Evolutionary conservation across 2,888 invertebrate species (phyloP), one percentile per base, ranked within the genome.

Genomic region (Troglohyphantes excavatus): DNA sequence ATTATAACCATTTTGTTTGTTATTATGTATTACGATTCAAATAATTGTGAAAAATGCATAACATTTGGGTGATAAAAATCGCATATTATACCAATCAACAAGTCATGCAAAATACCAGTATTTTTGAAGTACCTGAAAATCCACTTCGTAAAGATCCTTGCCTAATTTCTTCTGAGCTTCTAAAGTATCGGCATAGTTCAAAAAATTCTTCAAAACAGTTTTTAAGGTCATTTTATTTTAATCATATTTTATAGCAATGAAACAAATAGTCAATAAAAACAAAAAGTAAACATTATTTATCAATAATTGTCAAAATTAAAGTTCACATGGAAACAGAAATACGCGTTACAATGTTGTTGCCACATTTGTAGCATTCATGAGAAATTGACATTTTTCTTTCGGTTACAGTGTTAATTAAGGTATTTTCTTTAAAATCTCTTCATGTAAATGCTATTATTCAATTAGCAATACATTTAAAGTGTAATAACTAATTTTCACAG

Each of bases 101-200:
- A 6, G n/a, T 11, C 7, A 19, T 5, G 21, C n/a, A 29, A 33
- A 70, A 29, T 17, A 29, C 17, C n/a, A 5, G 2, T 33, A n/a
- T 29, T 70, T 29, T 6, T 29, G 13, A 33, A 17, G n/a, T 92
- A 94, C 94, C 93, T 94, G 94, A 92, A 94, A 94, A 93, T 94
- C 94, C 81, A 93, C 92, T 88, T 94, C 94, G 92, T 94, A 94
- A 63, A 93, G 92, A 91, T 93, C 93, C 90, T 93, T 93, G 43
- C 93, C 93, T 75, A 93, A 92, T 82, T 92, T 92, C 88, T 92
- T 92, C 72, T 93, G 92, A 23, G 93, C 92, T 92, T 94, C 94
- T 91, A 94, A 93, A 90, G 93, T 93, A 91, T 94, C 94, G 89
- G 94, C 94, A 92, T 94, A 93, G 91, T 94, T 94, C 39, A 94